Conservation (phyloP, 2,113 vertebrate genomes). For the Podilymbus podiceps region DNA sequence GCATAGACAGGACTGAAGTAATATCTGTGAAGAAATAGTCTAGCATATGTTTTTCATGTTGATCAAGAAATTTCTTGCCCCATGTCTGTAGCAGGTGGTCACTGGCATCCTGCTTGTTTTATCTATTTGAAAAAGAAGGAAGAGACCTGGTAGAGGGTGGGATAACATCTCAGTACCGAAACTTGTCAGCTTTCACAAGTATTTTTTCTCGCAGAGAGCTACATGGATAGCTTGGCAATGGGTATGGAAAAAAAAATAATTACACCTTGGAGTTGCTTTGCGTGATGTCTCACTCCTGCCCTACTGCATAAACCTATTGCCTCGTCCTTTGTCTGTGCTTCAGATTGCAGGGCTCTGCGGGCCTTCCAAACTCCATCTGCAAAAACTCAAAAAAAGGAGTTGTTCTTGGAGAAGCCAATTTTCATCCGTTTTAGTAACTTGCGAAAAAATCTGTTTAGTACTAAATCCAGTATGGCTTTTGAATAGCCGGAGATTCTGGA, state of each 20-base stretch:
- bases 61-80: background rate
- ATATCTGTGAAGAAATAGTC: background rate
- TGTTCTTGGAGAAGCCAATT: constrained; percentile 55
- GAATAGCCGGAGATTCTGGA: constrained; percentile 54
- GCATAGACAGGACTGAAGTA: background rate
- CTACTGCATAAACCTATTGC: background rate
- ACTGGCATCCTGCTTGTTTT: background rate
- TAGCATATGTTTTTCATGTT: background rate
- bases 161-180: background rate
- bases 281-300: background rate
- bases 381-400: constrained; percentile 38
- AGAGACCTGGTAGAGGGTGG: background rate
- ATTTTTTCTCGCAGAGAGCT: background rate
- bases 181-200: background rate
- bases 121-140: background rate
- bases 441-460: constrained; percentile 61
- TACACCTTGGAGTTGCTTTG: background rate
- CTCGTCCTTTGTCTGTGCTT: constrained; percentile 23
- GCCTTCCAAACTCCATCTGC: constrained; percentile 60
- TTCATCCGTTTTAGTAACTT: constrained; percentile 54
- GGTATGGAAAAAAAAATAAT: background rate
- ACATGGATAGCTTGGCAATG: background rate
- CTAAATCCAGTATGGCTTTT: constrained; percentile 54
- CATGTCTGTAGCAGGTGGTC: background rate
- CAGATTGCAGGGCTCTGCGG: constrained; percentile 29